Percentiles rank a stretch among this genome's conserved stretches.
Evolutionary conservation across 2,113 vertebrate species (phyloP).

Genomic region (Octodon degus): DNA sequence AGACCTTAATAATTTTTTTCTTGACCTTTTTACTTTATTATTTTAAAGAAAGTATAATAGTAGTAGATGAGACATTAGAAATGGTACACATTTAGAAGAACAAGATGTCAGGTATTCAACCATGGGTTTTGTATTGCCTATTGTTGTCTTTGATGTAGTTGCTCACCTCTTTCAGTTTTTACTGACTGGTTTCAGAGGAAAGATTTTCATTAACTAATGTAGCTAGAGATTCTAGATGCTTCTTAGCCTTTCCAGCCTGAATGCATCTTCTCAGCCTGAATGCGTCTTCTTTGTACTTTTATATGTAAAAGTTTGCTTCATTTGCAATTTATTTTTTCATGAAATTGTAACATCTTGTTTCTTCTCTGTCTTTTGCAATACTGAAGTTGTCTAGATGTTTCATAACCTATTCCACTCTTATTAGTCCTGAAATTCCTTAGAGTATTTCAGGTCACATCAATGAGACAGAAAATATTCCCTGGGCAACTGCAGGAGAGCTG

Average conservation of each 20-base stretch:
- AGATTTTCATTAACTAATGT: background rate
- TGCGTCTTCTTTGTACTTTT: background rate
- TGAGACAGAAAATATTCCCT: background rate
- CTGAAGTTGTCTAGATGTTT: background rate
- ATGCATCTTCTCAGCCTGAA: background rate
- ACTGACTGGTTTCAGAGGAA: background rate
- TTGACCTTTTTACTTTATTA: too few relatives aligned
- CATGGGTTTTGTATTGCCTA: too few relatives aligned
- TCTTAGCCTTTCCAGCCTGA: background rate
- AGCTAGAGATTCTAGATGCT: background rate
- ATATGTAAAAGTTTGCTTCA: background rate
- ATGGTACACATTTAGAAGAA: too few relatives aligned
- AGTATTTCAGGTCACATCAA: background rate
- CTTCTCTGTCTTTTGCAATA: background rate
- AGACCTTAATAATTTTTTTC: too few relatives aligned
- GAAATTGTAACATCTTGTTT: background rate
- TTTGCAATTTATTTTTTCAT: background rate
- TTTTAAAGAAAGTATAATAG: too few relatives aligned
- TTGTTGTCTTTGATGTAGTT: too few relatives aligned
- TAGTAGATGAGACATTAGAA: too few relatives aligned
- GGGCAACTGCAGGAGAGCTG: background rate
- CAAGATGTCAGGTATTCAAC: too few relatives aligned
- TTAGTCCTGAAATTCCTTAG: background rate
- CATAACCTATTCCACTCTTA: background rate
- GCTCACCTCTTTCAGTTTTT: background rate